Conservation (phyloP, 2,113 vertebrate species). For the Aepyceros melampus region DNA sequence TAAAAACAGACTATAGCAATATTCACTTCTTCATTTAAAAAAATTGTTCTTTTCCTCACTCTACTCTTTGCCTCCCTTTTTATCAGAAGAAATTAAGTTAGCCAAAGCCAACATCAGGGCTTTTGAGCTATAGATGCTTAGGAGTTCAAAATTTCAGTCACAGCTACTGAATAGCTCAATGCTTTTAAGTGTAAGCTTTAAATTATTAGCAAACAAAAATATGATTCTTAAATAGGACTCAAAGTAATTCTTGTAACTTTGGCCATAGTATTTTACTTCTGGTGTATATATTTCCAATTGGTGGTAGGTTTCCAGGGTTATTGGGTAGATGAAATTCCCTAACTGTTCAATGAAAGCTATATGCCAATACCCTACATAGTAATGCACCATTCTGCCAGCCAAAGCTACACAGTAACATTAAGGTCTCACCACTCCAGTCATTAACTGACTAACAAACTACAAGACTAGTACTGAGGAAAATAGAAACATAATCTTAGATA, state of each 20-base stretch:
- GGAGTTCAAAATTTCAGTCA: neutral
- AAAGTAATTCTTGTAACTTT: conserved; percentile 4
- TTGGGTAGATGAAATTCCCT: neutral
- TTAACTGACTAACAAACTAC: neutral
- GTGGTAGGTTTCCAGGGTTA: neutral
- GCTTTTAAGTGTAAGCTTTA: neutral
- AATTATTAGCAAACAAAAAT: neutral
- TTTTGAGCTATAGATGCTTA: neutral
- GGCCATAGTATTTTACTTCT: neutral
- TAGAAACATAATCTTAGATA: neutral
- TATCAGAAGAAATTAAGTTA: neutral
- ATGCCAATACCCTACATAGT: neutral
- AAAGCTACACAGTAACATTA: neutral
- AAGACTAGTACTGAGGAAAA: neutral
- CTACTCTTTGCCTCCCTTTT: neutral
- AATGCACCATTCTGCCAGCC: neutral
- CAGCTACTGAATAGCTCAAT: neutral
- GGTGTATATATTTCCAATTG: neutral
- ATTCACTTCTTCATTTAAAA: neutral
- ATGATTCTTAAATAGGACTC: neutral
- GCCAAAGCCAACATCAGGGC: neutral
- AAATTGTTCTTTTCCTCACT: neutral
- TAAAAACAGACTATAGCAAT: neutral
- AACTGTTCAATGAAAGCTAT: neutral
- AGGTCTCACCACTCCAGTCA: neutral